These are phyloP conservation scores for Dermolepida albohirtum DNA, from an alignment of 2,888 invertebrate genomes.

Conservation along the genomic window DNA sequence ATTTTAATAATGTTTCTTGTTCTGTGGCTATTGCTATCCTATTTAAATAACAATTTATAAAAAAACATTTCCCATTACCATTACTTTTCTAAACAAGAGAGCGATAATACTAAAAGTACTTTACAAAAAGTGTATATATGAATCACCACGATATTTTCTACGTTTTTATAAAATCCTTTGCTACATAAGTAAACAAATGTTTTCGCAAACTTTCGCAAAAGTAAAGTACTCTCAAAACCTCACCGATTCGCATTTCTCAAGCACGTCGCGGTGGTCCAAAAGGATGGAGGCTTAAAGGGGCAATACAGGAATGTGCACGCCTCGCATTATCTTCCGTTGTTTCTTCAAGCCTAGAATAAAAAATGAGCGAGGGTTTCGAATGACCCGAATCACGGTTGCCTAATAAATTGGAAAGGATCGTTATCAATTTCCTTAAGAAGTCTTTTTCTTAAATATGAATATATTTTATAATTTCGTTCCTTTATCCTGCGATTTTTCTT, in stretches of 20 bases:
- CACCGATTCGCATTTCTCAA: slow-evolving; percentile 31
- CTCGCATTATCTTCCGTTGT: slow-evolving; percentile 23
- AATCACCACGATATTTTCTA: slow-evolving; percentile 5
- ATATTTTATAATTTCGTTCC: slow-evolving; percentile 35
- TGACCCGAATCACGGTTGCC: slow-evolving; percentile 40
- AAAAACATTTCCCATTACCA: neutral
- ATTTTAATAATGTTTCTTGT: no score
- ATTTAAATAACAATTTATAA: neutral
- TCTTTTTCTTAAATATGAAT: slow-evolving; percentile 26
- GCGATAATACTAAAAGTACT: neutral
- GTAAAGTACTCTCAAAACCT: slow-evolving; percentile 16
- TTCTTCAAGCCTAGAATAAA: slow-evolving; percentile 16
- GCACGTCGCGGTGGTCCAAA: slow-evolving; percentile 7
- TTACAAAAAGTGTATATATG: neutral
- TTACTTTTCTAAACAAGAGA: slow-evolving; percentile 2
- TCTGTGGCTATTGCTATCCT: no score
- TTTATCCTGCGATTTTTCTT: slow-evolving; percentile 11
- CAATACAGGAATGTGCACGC: slow-evolving; percentile 3
- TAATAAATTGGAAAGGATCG: slow-evolving; percentile 40
- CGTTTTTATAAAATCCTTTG: slow-evolving; percentile 25
- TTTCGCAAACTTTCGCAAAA: slow-evolving; percentile 23
- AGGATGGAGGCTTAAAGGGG: slow-evolving; percentile 21
- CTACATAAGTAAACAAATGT: slow-evolving; percentile 23
- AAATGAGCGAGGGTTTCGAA: slow-evolving; percentile 24
- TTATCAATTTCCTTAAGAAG: slow-evolving; percentile 40